Evolutionary conservation across 2,888 invertebrate species (phyloP), one percentile per base, ranked within the genome.

Genomic region (Pandemis heparana): DNA sequence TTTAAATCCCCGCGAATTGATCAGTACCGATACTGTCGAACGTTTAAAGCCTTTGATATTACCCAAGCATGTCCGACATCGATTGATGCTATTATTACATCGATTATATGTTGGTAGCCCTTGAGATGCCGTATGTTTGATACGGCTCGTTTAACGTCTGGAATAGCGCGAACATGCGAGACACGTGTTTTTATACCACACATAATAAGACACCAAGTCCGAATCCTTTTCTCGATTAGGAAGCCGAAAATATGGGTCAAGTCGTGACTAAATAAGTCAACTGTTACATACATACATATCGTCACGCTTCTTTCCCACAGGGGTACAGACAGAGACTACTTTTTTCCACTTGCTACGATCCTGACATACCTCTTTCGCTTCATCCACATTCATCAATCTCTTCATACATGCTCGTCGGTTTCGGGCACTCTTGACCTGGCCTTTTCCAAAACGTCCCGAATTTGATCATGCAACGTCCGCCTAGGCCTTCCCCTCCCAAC

Each of bases 31-130:
- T 56, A 23, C 23, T 18, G 9, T n/a, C n/a, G 12, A 56, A 23
- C 56, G 56, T 23, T 23, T 66, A 39, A 46, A 56, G 67, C 16
- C 53, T 61, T 53, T 41, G 69, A 53, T 60, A 65, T 74, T 61
- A 43, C 60, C 51, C 64, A 69, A 64, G 60, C 69, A 60, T 53
- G 61, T 46, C 70, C n/a, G 64, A 64, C 64, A 73, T 48, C 73
- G 73, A 73, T 73, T 48, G 62, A 67, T 48, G 32, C 69, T 74
- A 74, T 74, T 69, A 74, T 69, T 74, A 18, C 59, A 70, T 23
- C 69, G 69, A 74, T 74, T 74, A 70, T 70, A 38, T 14, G 51
- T 51, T 70, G 43, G 65, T 65, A 60, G 65, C 74, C 70, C 69
- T 74, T 70, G 74, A 74, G 61, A 74, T 48, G 74, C 70, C 65